Base-by-base conservation (phyloP, 2,888 invertebrate species). In the Lordiphosa fenestrarum region DNA sequence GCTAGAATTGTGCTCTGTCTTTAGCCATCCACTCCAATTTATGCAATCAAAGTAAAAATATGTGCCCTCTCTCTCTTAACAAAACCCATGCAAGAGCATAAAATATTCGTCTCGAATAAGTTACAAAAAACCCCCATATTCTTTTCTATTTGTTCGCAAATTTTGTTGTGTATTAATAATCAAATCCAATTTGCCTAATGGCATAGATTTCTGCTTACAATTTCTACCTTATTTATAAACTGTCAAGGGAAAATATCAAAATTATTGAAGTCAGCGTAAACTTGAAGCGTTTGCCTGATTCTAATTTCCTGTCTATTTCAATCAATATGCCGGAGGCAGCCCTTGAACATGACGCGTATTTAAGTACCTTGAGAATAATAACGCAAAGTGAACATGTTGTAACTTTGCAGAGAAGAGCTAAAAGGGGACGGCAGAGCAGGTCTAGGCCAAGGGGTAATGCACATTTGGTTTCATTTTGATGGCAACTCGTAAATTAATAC, bases 301-400 rank as follows among this genome's bases (percentile, higher is more conserved):
- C 81, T 81, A 81, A 76, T 84, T 76, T 76, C 82, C 76, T 81
- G 82, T 46, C 50, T 63, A 68, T 81, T 78, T 84, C 84, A 81
- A 84, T 76, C 76, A 76, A 57, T 55, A 60, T 42, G 41, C 40
- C 21, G n/a, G 10, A 50, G 25, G 30, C 9, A 10, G 66, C 46
- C 66, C 66, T 58, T 66, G 66, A 51, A 58, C 57, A 44, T 62
- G 57, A 54, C 64, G 35, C 48, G 48, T 42, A 19, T 41, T 37
- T 54, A 55, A 41, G 54, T 38, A 35, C 33, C 25, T 25, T 25
- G 25, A 25, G 6, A 25, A 25, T 25, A 25, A 25, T 7, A 25
- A 25, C 7, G 13, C 15, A 30, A 30, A 1, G 30, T 30, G 30
- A 30, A 30, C 10, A 30, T 30, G 30, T 30, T 30, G 30, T 30